phyloP scores from a whole-genome alignment of 2,888 invertebrate species.

The Pandemis heparana region DNA sequence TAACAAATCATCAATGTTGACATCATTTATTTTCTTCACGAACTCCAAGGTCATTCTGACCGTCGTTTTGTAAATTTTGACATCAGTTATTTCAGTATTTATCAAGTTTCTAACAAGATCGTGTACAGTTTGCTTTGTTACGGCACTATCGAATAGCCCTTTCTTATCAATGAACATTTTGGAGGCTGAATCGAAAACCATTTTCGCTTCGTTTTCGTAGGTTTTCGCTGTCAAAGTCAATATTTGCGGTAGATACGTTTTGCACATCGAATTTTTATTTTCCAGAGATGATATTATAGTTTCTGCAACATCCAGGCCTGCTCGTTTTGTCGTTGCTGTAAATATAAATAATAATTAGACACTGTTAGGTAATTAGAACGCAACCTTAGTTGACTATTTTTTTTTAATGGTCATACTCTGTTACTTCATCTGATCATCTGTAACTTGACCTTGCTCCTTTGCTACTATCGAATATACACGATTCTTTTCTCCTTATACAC shows the following conservation, averaged over 20 bases:
- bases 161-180: constrained; percentile 59
- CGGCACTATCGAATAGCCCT: constrained; percentile 53
- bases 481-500: no score
- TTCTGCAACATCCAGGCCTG: constrained; percentile 59
- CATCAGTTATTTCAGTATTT: constrained; percentile 18
- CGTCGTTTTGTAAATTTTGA: constrained; percentile 45
- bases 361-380: no score
- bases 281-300: constrained; percentile 56
- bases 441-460: no score
- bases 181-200: constrained; percentile 53
- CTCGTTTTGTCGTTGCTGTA: constrained; percentile 53
- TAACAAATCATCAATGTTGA: constrained; percentile 28
- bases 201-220: constrained; percentile 44
- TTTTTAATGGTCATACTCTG: no score
- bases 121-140: constrained; percentile 43
- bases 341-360: constrained; percentile 43
- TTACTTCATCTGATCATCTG: no score
- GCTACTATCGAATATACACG: no score
- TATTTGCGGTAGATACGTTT: constrained; percentile 55
- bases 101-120: constrained; percentile 45
- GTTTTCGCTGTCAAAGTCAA: constrained; percentile 52
- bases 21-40: constrained; percentile 45
- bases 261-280: constrained; percentile 57
- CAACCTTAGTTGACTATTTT: no score
- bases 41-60: constrained; percentile 47